phyloP scores from a whole-genome alignment of 2,113 vertebrate genomes.

The Martes martes region DNA sequence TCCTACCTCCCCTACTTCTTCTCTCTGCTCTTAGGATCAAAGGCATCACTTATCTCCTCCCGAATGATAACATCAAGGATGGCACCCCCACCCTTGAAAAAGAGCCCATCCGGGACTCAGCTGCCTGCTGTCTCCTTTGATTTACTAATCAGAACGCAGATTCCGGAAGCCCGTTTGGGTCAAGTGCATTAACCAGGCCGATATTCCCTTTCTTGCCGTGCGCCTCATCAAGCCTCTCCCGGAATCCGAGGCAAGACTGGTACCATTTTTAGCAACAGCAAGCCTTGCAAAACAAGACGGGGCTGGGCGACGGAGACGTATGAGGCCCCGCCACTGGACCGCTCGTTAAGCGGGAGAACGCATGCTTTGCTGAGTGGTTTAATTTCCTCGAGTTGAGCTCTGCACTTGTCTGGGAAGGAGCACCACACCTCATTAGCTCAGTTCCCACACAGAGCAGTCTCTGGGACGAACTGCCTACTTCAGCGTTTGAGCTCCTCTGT shows the following conservation, averaged over 20 bases:
- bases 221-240: background rate
- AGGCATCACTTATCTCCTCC: slow-evolving; percentile 4
- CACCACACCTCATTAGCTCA: slow-evolving; percentile 38
- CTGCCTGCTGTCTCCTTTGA: slow-evolving; percentile 33
- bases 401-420: background rate
- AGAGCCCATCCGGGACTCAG: background rate
- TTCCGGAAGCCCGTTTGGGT: background rate
- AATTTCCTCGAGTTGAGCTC: slow-evolving; percentile 26
- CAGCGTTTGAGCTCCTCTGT: background rate
- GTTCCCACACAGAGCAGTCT: background rate
- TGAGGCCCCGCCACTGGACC: background rate
- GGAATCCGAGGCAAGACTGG: background rate
- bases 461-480: background rate
- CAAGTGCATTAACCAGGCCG: slow-evolving; percentile 23
- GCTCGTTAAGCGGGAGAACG: background rate
- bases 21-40: background rate
- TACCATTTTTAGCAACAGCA: slow-evolving; percentile 61
- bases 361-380: slow-evolving; percentile 19
- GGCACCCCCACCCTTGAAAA: background rate
- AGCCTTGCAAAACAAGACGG: slow-evolving; percentile 23
- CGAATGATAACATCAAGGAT: background rate
- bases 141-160: slow-evolving; percentile 65
- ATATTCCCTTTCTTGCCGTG: background rate
- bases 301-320: background rate
- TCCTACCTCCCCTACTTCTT: background rate